Conservation (phyloP, 2,888 invertebrate genomes). For the Himalopsyche japonica region DNA sequence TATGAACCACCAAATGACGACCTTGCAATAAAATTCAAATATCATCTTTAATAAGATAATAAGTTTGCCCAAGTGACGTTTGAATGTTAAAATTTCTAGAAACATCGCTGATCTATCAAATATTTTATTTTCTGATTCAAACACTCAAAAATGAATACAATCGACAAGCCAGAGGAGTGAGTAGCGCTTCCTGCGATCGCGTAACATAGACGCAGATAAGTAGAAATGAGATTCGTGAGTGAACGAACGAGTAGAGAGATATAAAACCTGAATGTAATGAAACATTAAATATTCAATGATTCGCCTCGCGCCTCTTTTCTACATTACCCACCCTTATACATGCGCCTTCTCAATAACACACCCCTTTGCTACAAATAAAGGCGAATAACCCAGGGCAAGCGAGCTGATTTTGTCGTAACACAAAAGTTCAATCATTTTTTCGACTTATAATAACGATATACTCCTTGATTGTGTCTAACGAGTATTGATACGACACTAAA, state of each 20-base stretch:
- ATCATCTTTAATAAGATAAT: too few species aligned
- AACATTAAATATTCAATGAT: constrained; percentile 48
- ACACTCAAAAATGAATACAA: background rate
- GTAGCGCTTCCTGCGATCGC: background rate
- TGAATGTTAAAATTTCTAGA: too few species aligned
- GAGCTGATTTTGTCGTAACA: background rate
- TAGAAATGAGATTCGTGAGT: constrained; percentile 16
- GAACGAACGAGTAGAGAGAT: constrained; percentile 27
- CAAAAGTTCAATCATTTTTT: too few species aligned
- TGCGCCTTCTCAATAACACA: constrained; percentile 16
- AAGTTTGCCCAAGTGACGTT: too few species aligned
- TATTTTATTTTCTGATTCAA: background rate
- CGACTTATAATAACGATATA: too few species aligned
- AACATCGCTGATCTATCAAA: too few species aligned
- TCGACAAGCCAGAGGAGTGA: background rate
- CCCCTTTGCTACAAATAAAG: background rate
- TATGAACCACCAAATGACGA: too few species aligned
- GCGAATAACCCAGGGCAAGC: background rate
- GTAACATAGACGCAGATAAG: background rate
- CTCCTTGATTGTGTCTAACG: too few species aligned
- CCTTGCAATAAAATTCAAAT: too few species aligned
- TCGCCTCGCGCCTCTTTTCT: constrained; percentile 42
- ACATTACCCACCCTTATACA: constrained; percentile 11
- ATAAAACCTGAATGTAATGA: constrained; percentile 44
- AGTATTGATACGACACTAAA: too few species aligned